Base-by-base conservation (phyloP, 2,888 invertebrate species). In the Bombylius major region DNA sequence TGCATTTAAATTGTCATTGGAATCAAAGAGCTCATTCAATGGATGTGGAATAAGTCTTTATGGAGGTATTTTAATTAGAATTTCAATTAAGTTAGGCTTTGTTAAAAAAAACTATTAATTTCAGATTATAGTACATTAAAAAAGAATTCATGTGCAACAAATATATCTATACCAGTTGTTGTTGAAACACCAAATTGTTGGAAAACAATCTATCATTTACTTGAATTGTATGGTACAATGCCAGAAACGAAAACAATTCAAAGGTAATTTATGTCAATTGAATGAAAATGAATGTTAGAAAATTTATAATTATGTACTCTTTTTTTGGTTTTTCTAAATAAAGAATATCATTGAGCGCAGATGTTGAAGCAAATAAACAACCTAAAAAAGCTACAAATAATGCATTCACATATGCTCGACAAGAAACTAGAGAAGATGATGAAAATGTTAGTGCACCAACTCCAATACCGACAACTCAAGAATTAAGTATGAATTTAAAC, bases 151-250 rank as follows among this genome's bases (percentile, higher is more conserved):
- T 66, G 65, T 57, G 62, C 63, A 4, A 52, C 64, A 6, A 57
- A 67, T 51, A 66, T 67, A 0, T 67, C 69, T 11, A 42, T 49
- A 31, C 44, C 50, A 82, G 83, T 51, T 3, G 31, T 51, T 4
- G 47, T 68, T 56, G 71, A 70, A 53, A 72, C 71, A 5, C 91
- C 91, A 12, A 83, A 88, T 64, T 96, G 96, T 69, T 97, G 96
- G 96, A 87, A 90, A 68, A 96, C 93, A 0, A 86, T 97, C 62
- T 94, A 93, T 71, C 87, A 92, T 70, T 79, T 97, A 59, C 76
- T 97, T 55, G 93, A 96, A 67, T 75, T 96, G 53, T 97, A 97
- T 70, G 93, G 94, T 7, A 91, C 89, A 51, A 89, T 92, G 83
- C 94, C 96, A 0, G 95, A 95, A 69, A 90, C 93, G 0, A 95